Base-by-base conservation (phyloP, 2,113 vertebrate genomes). In the Silurus glanis region DNA sequence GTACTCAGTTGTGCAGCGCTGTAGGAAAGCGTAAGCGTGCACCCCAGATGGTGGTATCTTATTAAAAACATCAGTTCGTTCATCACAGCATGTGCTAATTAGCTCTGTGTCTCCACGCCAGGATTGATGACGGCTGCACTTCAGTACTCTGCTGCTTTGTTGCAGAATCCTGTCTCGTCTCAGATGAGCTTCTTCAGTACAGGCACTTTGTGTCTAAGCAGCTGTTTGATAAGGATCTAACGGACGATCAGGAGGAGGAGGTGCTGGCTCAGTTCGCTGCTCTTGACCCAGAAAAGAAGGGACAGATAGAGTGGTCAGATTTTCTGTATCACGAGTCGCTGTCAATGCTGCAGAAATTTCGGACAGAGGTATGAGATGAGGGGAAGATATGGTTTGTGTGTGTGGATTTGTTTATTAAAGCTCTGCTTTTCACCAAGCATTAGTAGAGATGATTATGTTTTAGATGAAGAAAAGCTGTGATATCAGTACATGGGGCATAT, bases 261-360 rank as follows among this genome's bases (percentile, higher is more conserved):
- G 96, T 95, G 0, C 83, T 96, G 87, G 94, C 94, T 84, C 97
- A 99, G 93, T 99, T 99, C 90, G 95, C 96, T 0, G 95, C 96
- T 2, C 90, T 99, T 90, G 97, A 98, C 86, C 96, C 96, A 0
- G 96, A 97, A 79, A 97, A 96, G 90, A 96, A 95, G 86, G 97
- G 97, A 78, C 96, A 96, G 58, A 89, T 98, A 0, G 96, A 98
- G 85, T 99, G 97, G 97, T 92, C 92, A 0, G 97, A 99, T 88
- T 99, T 99, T 91, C 95, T 99, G 87, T 98, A 96, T 91, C 97
- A 97, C 0, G 97, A 99, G 92, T 97, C 97, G 25, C 93, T 99
- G 87, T 93, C 94, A 9, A 93, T 99, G 69, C 91, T 99, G 90
- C 96, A 95, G 93, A 97, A 97, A 78, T 94, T 97, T 21, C 97